Percentiles rank a stretch among this genome's conserved stretches.
Evolutionary conservation across 1,140 invertebrate species (phyloP).

Genomic region (Pollicipes pollicipes): DNA sequence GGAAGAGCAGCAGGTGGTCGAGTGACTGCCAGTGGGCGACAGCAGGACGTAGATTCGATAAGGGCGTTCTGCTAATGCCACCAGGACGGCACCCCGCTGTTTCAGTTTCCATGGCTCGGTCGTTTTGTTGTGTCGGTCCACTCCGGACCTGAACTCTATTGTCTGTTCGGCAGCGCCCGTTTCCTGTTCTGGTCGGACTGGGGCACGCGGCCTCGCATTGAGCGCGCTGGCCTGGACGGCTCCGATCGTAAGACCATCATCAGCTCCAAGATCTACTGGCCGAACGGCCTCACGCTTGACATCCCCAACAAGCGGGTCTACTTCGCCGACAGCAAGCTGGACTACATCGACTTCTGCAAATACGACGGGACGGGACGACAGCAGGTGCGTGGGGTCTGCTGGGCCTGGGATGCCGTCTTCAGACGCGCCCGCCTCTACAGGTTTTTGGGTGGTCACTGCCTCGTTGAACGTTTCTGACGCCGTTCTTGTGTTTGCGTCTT

Average conservation of each 20-base stretch:
- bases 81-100: too few relatives aligned
- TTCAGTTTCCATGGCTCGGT: too few relatives aligned
- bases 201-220: slow-evolving; percentile 92
- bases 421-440: too few relatives aligned
- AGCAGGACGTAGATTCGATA: too few relatives aligned
- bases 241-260: slow-evolving; percentile 69
- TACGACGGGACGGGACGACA: slow-evolving; percentile 82
- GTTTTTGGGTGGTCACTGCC: neutral
- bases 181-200: slow-evolving; percentile 97
- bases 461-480: neutral
- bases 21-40: too few relatives aligned
- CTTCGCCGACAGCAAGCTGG: slow-evolving; percentile 92
- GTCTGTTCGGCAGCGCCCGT: slow-evolving; percentile 44
- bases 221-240: slow-evolving; percentile 90
- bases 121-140: too few relatives aligned
- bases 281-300: slow-evolving; percentile 88
- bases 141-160: too few relatives aligned
- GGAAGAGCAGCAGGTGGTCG: too few relatives aligned
- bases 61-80: too few relatives aligned
- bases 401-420: slow-evolving; percentile 16
- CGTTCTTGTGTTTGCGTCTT: slow-evolving; percentile 7
- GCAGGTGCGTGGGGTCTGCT: slow-evolving; percentile 34
- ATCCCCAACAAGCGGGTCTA: slow-evolving; percentile 84
- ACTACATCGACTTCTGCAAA: slow-evolving; percentile 95
- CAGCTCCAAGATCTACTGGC: slow-evolving; percentile 94